Evolutionary conservation across 2,888 invertebrate genomes (phyloP), one percentile per base, ranked within the genome.

Genomic region (Luffia ferchaultella): DNA sequence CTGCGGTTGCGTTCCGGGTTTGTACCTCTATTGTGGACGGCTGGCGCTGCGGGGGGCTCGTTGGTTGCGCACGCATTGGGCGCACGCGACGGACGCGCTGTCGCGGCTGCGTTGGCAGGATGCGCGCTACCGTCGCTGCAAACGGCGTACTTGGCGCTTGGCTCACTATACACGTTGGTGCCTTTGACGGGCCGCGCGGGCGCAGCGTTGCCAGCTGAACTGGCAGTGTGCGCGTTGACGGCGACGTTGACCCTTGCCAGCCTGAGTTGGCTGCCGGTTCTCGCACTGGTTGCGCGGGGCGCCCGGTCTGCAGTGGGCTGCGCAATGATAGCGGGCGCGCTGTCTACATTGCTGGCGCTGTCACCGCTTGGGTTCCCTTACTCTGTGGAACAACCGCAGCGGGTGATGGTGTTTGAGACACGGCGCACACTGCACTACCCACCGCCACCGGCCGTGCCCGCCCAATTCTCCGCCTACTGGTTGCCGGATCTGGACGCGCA

Each of bases 121-220:
- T 65, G 62, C 45, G 63, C 65, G 53, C 59, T 90, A 58, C 91
- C 92, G 19, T 30, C 87, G 58, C 80, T 90, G 55, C 89, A 90
- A 70, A 86, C 87, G 48, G 86, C 89, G 61, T 93, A 93, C 73
- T 80, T 92, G 63, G 76, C 88, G 58, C 85, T 91, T 63, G 89
- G 88, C 60, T 87, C 90, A 57, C 80, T 92, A 53, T 86, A 88
- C 65, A 86, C 93, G 68, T 89, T 94, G 64, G 88, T 93, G 60
- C 95, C 96, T 5, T 86, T 95, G 58, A 89, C 90, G 90, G 95
- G 93, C 1, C 86, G 94, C 60, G 85, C 88, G 40, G 93, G 93
- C 48, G 83, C 89, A 20, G 85, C 86, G 48, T 80, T 88, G 53
- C 89, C 90, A 63, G 89, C 92, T 1, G 95, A 95, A 78, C 77